Percentiles rank a stretch among this genome's conserved stretches.
phyloP scores from a whole-genome alignment of 2,888 invertebrate species.

The Cacoxenus indagator region DNA sequence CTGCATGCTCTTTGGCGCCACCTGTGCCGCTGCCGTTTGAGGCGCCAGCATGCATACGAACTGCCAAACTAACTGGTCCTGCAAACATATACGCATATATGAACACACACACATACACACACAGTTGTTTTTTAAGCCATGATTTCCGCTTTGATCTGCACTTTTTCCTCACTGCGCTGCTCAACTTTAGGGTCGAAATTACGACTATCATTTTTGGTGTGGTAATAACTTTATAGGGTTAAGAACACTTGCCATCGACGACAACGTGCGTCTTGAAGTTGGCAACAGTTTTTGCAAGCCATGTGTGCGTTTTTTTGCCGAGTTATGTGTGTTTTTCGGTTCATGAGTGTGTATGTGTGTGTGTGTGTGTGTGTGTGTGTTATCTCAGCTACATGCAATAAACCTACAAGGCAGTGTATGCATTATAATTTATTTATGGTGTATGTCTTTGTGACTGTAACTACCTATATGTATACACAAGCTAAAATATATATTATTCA shows the following conservation, averaged over 20 bases:
- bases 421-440: constrained; percentile 63
- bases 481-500: constrained; percentile 35
- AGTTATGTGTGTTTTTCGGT: background rate
- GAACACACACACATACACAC: background rate
- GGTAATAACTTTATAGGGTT: constrained; percentile 6
- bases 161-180: constrained; percentile 44
- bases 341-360: constrained; percentile 12
- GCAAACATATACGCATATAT: background rate
- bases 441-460: constrained; percentile 18
- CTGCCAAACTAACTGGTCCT: background rate
- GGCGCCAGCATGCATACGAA: constrained; percentile 25
- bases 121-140: constrained; percentile 14
- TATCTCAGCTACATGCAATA: constrained; percentile 58
- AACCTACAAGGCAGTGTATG: constrained; percentile 53
- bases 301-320: background rate
- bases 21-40: background rate
- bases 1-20: constrained; percentile 51
- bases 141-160: background rate
- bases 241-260: background rate
- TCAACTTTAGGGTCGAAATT: constrained; percentile 47
- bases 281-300: background rate
- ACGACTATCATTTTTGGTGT: constrained; percentile 48
- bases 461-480: background rate
- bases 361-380: constrained; percentile 39
- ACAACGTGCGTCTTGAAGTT: background rate